phyloP scores from a whole-genome alignment of 1,140 invertebrate genomes.

The Drosophila mauritiana region DNA sequence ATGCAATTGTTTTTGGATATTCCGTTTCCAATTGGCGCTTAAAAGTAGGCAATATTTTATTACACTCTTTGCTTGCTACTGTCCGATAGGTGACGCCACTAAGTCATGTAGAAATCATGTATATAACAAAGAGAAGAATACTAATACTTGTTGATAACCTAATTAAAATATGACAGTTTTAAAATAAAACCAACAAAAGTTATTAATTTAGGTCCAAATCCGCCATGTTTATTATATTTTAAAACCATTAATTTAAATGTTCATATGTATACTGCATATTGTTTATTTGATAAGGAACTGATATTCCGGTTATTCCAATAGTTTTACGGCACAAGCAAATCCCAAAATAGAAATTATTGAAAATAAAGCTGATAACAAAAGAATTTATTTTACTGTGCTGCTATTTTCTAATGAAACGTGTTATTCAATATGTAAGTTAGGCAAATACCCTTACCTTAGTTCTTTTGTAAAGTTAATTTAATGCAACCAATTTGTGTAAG shows the following conservation, averaged over 20 bases:
- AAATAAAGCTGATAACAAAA: not conserved
- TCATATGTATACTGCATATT: no score
- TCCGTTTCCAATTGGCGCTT: not conserved
- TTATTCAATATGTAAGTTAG: accelerated
- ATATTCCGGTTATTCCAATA: not conserved
- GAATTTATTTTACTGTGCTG: not conserved
- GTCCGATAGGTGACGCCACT: slow-evolving; percentile 8
- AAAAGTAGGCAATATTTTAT: slow-evolving; percentile 17
- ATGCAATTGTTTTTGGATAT: slow-evolving; percentile 13
- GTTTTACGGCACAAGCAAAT: no score
- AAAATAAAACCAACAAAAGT: not conserved
- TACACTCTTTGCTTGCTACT: no score
- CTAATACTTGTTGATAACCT: no score
- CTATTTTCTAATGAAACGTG: no score
- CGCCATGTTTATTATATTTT: no score
- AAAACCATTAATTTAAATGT: no score
- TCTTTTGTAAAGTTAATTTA: not conserved
- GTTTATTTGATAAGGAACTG: not conserved
- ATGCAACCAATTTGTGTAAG: not conserved
- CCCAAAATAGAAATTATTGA: no score
- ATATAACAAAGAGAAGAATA: not conserved
- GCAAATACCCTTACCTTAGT: no score
- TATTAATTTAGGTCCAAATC: no score
- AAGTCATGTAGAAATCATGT: slow-evolving; percentile 1
- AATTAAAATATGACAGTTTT: not conserved